Conservation (phyloP, 2,113 vertebrate species). For the Narcine bancroftii region DNA sequence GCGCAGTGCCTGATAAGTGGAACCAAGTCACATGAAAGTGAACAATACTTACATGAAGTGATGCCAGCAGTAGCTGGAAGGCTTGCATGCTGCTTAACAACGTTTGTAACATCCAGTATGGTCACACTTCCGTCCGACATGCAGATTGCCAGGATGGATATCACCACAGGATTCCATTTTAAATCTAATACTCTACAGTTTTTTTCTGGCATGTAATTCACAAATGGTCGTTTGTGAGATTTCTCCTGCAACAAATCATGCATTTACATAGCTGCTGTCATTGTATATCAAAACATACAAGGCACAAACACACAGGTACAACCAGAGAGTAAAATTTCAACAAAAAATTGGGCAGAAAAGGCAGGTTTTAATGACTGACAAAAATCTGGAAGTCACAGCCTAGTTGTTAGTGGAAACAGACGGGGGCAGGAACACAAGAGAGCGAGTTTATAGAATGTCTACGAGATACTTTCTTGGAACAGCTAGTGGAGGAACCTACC, state of each 20-base stretch:
- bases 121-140: slow-evolving; percentile 79
- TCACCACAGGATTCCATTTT: slow-evolving; percentile 79
- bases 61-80: slow-evolving; percentile 68
- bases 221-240: slow-evolving; percentile 74
- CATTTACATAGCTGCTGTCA: background rate
- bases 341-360: no score
- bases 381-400: no score
- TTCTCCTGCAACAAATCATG: slow-evolving; percentile 53
- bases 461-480: no score
- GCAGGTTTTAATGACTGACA: no score
- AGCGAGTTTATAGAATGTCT: no score
- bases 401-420: no score
- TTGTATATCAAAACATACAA: background rate
- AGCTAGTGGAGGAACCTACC: no score
- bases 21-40: no score
- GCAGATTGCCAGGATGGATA: slow-evolving; percentile 68
- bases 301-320: background rate
- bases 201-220: slow-evolving; percentile 60
- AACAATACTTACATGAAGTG: slow-evolving; percentile 73
- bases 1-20: background rate
- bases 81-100: slow-evolving; percentile 58
- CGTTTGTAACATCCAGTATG: slow-evolving; percentile 75
- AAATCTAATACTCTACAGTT: slow-evolving; percentile 65
- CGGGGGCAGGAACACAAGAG: no score
- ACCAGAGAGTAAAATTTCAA: background rate